These are phyloP conservation scores for Chymomyza amoena DNA, from an alignment of 2,888 invertebrate species.

Conservation along the genomic window DNA sequence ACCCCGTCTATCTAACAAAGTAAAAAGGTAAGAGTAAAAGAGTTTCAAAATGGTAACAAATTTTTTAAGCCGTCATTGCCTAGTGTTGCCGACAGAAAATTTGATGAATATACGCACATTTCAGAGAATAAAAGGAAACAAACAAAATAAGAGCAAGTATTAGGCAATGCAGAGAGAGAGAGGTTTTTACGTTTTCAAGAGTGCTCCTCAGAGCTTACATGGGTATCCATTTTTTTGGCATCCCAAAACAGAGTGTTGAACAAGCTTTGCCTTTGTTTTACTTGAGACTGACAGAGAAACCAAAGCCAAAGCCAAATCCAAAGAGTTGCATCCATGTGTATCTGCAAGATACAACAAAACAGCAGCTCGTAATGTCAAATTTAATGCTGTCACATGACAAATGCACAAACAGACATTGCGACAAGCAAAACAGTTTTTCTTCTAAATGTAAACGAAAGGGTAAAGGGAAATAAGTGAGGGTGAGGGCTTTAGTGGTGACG, in stretches of 20 bases:
- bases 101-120: neutral
- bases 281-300: neutral
- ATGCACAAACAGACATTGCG: slow-evolving; percentile 28
- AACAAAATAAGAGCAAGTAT: slow-evolving; percentile 17
- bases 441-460: slow-evolving; percentile 4
- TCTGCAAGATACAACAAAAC: slow-evolving; percentile 20
- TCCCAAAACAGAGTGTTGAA: slow-evolving; percentile 15
- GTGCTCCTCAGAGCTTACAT: neutral
- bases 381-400: slow-evolving; percentile 43
- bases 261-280: slow-evolving; percentile 21
- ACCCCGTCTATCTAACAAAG: too few relatives aligned
- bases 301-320: neutral
- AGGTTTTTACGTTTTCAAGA: neutral
- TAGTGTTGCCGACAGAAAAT: neutral
- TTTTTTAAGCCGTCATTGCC: neutral
- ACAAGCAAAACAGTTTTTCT: slow-evolving; percentile 34
- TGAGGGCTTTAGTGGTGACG: slow-evolving; percentile 4
- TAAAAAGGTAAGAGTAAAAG: neutral
- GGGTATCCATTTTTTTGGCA: slow-evolving; percentile 13
- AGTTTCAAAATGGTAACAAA: neutral
- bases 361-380: slow-evolving; percentile 44
- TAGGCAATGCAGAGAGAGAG: neutral
- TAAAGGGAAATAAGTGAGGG: neutral
- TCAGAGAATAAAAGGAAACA: slow-evolving; percentile 19
- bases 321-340: slow-evolving; percentile 1